These are phyloP conservation scores for Rhimphoctona megacephalus DNA, from an alignment of 2,888 invertebrate genomes.

Conservation along the genomic window DNA sequence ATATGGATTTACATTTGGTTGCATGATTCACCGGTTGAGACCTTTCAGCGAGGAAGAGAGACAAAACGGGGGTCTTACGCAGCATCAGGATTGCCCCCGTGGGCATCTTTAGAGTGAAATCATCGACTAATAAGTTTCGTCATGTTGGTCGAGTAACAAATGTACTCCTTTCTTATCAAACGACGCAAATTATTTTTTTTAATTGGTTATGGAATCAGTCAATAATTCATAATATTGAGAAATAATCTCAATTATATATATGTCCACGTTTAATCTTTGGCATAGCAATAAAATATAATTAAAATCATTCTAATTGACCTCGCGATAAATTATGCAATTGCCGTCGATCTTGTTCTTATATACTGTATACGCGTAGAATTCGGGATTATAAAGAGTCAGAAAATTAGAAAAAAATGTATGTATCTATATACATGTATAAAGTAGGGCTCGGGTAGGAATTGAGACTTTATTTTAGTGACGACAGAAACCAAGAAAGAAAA, in stretches of 20 bases:
- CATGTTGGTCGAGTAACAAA: conserved; percentile 15
- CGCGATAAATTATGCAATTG: background rate
- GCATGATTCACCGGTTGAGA: conserved; percentile 61
- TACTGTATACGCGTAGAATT: background rate
- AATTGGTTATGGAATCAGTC: background rate
- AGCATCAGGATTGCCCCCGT: conserved; percentile 27
- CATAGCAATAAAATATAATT: background rate
- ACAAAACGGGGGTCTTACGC: conserved; percentile 7
- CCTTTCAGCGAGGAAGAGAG: conserved; percentile 10
- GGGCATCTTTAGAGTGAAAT: conserved; percentile 63
- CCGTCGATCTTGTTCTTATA: background rate
- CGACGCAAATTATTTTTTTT: background rate
- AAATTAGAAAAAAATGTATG: background rate
- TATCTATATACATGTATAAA: background rate
- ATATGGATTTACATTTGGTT: conserved; percentile 16
- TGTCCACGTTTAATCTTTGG: background rate
- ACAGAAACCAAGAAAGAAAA: conserved; percentile 8
- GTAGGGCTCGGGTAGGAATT: background rate
- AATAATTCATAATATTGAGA: background rate
- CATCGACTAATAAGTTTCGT: conserved; percentile 50
- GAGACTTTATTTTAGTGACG: background rate
- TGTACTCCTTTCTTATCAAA: background rate
- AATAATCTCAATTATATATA: background rate
- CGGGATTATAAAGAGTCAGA: background rate
- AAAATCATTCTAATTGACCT: background rate